Conservation (phyloP, 2,797 vertebrate genomes). For the Hydrocynus forskahlii region DNA sequence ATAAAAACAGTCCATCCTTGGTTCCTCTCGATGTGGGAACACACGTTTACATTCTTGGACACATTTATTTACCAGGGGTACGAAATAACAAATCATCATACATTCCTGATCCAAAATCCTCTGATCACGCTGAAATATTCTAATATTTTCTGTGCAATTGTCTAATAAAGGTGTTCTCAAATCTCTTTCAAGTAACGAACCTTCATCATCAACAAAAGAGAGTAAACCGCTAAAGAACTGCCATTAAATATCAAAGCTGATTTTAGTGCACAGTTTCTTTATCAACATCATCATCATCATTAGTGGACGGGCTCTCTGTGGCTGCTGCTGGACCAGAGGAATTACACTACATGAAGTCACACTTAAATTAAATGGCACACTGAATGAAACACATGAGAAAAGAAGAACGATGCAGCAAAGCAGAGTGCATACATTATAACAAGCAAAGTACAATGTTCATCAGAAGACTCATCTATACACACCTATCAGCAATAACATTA, state of each 20-base stretch:
- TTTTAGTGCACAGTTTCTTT: constrained; percentile 30
- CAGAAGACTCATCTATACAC: constrained; percentile 7
- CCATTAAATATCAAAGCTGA: background rate
- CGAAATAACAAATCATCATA: background rate
- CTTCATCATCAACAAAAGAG: background rate
- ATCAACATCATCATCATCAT: background rate
- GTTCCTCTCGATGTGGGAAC: background rate
- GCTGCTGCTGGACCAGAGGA: background rate
- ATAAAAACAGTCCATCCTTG: background rate
- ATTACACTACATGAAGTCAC: background rate
- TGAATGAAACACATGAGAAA: background rate
- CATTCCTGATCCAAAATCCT: background rate
- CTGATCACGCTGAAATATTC: background rate
- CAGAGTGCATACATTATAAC: constrained; percentile 8
- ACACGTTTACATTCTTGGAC: background rate
- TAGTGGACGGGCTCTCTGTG: background rate
- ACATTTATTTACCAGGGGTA: background rate
- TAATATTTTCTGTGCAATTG: constrained; percentile 19
- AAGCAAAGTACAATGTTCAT: constrained; percentile 18
- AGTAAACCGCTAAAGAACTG: background rate
- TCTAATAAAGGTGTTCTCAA: background rate
- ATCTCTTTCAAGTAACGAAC: constrained; percentile 41
- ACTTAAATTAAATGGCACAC: background rate
- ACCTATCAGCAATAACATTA: no score
- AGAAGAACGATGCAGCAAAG: constrained; percentile 11